Base-by-base conservation (phyloP, 2,797 vertebrate genomes). In the Scyliorhinus canicula region DNA sequence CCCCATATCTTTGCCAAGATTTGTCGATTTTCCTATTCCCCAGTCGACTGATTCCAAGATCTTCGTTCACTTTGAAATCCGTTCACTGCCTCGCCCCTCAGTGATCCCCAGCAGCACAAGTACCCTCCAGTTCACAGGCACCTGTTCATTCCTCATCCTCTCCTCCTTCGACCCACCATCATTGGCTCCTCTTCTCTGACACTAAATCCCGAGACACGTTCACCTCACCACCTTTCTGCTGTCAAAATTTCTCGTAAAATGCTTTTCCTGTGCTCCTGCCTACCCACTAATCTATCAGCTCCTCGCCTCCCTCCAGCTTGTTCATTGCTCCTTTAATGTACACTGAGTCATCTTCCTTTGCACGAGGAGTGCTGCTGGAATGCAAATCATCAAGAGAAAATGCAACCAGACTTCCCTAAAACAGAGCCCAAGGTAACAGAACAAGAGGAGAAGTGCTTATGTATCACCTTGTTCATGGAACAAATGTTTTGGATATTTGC, bases 381-480 rank as follows among this genome's bases (percentile, higher is more conserved):
- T 16, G 31, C 52, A 35, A n/a, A 65, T 91, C 21, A 60, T 16
- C 26, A 50, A 44, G 3, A 44, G 40, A 91, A 44, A 65, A 60
- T 57, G 85, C 31, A 88, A 88, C 60, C 40, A 44, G 26, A 19
- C 60, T n/a, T n/a, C n/a, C 57, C 44, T 24, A 63, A 44, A 65
- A 63, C 40, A 21, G 3, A 12, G n/a, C 60, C 24, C 21, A 19
- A 44, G 88, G 60, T 91, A 19, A 44, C 40, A 65, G 7, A n/a
- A 35, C 57, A 28, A 57, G n/a, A 40, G 4, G n/a, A 91, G 60
- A 91, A 65, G 57, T 28, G n/a, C 60, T 12, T 40, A 1, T 8
- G 40, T 40, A 91, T 65, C 88, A 44, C 77, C 40, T 82, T 82
- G 77, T 63, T 91, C 88, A 91, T 63, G 88, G 57, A 91, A 44